Conservation (phyloP, 2,888 invertebrate genomes). For the Pheosia tremula region DNA sequence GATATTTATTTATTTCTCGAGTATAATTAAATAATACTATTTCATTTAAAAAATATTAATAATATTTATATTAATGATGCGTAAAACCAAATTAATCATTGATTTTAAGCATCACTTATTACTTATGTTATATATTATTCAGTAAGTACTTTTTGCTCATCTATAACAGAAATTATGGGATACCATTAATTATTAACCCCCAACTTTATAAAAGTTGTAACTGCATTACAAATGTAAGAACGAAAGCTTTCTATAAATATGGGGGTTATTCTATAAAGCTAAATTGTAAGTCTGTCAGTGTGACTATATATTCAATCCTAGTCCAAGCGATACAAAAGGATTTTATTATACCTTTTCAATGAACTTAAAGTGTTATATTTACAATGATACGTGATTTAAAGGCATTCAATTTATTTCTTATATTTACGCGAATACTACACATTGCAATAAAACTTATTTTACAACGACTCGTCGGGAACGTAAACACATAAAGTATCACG, state of each 20-base stretch:
- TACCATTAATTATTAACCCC: too few species aligned
- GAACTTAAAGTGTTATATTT: too few species aligned
- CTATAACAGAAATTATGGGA: not conserved
- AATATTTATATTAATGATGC: constrained; percentile 29
- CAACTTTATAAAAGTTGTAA: too few species aligned
- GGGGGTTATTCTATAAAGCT: not conserved
- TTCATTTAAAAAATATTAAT: constrained; percentile 13
- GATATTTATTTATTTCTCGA: constrained; percentile 27
- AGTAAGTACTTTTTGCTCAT: not conserved
- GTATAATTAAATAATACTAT: constrained; percentile 34
- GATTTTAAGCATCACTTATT: constrained; percentile 34
- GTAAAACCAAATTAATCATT: constrained; percentile 32
- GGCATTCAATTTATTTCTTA: too few species aligned
- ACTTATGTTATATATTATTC: constrained; percentile 20
- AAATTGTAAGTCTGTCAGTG: constrained; percentile 30
- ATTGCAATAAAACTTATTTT: too few species aligned
- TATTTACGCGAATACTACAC: too few species aligned
- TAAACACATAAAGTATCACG: too few species aligned
- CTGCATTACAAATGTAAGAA: too few species aligned
- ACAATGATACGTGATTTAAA: too few species aligned
- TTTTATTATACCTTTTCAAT: constrained; percentile 12
- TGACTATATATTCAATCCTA: constrained; percentile 52
- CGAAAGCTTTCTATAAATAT: too few species aligned
- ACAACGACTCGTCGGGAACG: too few species aligned
- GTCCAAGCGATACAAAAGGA: constrained; percentile 30